Evolutionary conservation across 2,888 invertebrate genomes (phyloP).

Genomic region (Xiphydria camelus): DNA sequence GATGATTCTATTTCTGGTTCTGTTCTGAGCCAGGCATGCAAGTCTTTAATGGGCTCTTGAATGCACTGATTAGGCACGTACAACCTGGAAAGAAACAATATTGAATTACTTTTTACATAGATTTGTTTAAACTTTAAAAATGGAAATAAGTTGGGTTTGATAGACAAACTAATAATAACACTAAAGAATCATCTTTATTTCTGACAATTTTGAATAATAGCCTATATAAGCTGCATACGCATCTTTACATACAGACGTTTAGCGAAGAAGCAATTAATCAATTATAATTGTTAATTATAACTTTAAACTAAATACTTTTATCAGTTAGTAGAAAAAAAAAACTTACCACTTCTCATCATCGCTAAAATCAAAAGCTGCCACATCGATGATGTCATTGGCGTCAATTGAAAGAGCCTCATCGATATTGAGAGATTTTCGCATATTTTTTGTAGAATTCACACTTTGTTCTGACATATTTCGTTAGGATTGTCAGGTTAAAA

Average conservation of each 20-base stretch:
- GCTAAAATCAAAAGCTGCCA: conserved; percentile 32
- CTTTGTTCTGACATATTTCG: conserved; percentile 31
- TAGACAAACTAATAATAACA: no score
- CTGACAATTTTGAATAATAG: no score
- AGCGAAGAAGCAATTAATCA: neutral
- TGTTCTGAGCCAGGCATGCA: conserved; percentile 32
- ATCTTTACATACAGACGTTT: neutral
- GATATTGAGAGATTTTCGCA: neutral
- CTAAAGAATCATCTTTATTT: neutral
- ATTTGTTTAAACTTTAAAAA: no score
- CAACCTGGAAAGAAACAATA: conserved; percentile 28
- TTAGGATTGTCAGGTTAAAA: conserved; percentile 4
- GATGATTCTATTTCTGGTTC: conserved; percentile 18
- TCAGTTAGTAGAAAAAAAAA: no score
- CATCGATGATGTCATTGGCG: conserved; percentile 36
- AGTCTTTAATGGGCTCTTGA: conserved; percentile 26
- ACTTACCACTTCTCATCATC: conserved; percentile 40
- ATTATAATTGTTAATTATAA: neutral
- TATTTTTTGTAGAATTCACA: conserved; percentile 14
- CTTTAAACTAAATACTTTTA: no score
- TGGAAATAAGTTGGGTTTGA: no score
- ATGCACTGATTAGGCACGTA: conserved; percentile 21
- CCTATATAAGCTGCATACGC: neutral
- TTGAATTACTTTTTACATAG: no score
- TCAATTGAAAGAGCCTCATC: conserved; percentile 21